Conservation (phyloP, 2,113 vertebrate species). For the Hypomesus transpacificus region DNA sequence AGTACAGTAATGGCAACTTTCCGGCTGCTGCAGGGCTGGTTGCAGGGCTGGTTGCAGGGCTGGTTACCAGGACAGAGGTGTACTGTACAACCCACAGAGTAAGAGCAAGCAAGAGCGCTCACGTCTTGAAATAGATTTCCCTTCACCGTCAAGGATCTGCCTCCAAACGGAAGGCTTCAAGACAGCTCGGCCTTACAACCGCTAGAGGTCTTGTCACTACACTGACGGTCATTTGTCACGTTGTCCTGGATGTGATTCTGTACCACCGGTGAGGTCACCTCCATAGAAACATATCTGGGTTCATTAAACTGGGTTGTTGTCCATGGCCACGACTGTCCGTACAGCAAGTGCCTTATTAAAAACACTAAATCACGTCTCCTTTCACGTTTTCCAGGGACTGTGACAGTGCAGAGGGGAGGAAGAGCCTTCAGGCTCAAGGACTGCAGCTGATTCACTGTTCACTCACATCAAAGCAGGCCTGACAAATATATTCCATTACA, state of each 20-base stretch:
- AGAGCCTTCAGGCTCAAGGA: neutral
- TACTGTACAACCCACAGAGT: conserved; percentile 7
- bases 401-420: neutral
- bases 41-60: conserved; percentile 31
- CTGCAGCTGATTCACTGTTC: neutral
- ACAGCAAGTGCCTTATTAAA: conserved; percentile 10
- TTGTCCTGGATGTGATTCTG: neutral
- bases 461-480: neutral
- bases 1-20: conserved; percentile 49
- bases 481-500: conserved; percentile 2
- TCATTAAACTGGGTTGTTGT: conserved; percentile 3
- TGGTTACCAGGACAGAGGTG: too few species aligned
- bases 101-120: conserved; percentile 26
- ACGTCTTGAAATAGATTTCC: neutral
- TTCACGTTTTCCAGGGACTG: conserved; percentile 16
- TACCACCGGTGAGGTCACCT: neutral
- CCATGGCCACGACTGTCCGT: neutral
- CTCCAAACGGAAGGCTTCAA: neutral
- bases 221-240: neutral
- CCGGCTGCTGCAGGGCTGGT: conserved; percentile 24
- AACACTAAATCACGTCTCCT: conserved; percentile 16
- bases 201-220: too few species aligned
- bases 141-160: neutral
- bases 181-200: neutral
- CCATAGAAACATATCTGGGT: conserved; percentile 20